Evolutionary conservation across 2,888 invertebrate species (phyloP), one percentile per base, ranked within the genome.

Genomic region (Drosophila kuntzei): DNA sequence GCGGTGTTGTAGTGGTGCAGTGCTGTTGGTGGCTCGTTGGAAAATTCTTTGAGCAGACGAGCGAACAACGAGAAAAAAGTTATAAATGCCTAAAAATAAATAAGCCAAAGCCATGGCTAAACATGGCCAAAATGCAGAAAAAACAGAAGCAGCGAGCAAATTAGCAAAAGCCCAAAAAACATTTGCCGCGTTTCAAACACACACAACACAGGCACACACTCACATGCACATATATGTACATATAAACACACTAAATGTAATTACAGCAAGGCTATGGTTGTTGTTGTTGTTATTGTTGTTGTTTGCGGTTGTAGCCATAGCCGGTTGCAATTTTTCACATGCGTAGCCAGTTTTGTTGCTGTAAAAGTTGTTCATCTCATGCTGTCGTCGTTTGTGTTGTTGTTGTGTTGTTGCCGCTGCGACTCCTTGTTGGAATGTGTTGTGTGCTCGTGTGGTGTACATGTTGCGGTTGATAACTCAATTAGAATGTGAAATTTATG

Each of bases 401-500:
- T 65, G 50, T 29, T 39, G 75, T 2, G 50, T 9, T 50, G 54
- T 14, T 60, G 50, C 20, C 20, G 77, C 18, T 60, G 53, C 58
- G 58, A 65, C 80, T 79, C 76, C 76, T 71, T 76, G 78, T 72
- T 75, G 76, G 76, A 71, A 75, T 72, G 54, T 32, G 53, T 14
- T 29, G 39, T 59, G 71, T 55, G 51, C 60, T 39, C 58, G 59
- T 74, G 76, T 71, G 71, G 72, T 81, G 80, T 74, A 79, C 85
- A 89, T 81, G 89, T 87, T 89, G 88, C 84, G 88, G 88, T 87
- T 90, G 89, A 89, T 90, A 89, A 89, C 89, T 89, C 89, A 89
- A 89, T 89, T 89, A 89, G 90, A 89, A 89, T 90, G 86, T 86
- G 75, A 87, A 89, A 89, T 89, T 89, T 89, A 89, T 89, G 89